phyloP scores from a whole-genome alignment of 1,140 invertebrate genomes.

The Trichonephila inaurata region DNA sequence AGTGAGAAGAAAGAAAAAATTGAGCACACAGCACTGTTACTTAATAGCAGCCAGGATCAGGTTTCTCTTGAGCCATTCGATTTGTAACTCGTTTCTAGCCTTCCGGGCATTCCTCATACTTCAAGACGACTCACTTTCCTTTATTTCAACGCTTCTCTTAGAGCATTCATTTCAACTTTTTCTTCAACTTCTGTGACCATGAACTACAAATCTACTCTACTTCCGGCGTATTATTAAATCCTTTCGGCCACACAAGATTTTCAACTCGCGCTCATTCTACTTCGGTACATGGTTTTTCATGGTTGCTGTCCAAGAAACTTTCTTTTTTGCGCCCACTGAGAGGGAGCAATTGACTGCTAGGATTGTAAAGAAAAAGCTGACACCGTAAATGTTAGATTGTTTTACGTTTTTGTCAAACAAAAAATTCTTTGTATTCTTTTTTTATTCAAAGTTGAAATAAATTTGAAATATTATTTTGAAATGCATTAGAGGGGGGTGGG shows the following conservation, averaged over 20 bases:
- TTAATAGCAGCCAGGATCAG: slow-evolving; percentile 5
- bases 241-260: background rate
- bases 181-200: slow-evolving; percentile 18
- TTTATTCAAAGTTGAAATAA: no score
- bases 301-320: background rate
- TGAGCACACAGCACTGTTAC: slow-evolving; percentile 26
- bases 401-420: no score
- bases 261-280: background rate
- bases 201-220: slow-evolving; percentile 35
- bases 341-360: background rate
- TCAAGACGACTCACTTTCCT: slow-evolving; percentile 30
- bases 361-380: no score
- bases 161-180: slow-evolving; percentile 20
- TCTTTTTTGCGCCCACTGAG: background rate
- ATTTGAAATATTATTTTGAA: no score
- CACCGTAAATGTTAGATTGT: no score
- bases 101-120: slow-evolving; percentile 9
- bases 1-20: background rate
- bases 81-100: slow-evolving; percentile 22
- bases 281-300: background rate
- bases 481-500: no score
- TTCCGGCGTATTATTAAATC: slow-evolving; percentile 29
- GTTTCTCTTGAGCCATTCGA: background rate
- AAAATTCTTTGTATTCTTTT: no score
- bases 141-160: slow-evolving; percentile 20